phyloP scores from a whole-genome alignment of 2,888 invertebrate species.

The Drosophila birchii region DNA sequence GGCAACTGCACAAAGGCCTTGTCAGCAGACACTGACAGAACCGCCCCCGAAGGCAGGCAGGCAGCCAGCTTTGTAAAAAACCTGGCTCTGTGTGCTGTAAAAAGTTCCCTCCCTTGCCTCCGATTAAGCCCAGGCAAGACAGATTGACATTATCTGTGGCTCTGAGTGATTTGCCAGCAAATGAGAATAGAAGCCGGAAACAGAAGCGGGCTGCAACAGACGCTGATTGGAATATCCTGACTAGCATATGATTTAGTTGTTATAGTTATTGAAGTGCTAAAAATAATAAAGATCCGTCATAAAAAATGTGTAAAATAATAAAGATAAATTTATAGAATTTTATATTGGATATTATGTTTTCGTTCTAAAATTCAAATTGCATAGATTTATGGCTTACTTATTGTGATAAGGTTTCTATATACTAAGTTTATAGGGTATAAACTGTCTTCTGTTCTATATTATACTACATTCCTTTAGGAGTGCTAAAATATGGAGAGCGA shows the following conservation, averaged over 20 bases:
- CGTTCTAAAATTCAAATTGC: neutral
- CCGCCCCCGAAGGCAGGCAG: slow-evolving; percentile 25
- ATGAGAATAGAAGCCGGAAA: neutral
- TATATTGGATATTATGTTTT: neutral
- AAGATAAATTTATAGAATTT: neutral
- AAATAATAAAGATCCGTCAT: neutral
- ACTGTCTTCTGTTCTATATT: neutral
- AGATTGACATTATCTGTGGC: slow-evolving; percentile 58
- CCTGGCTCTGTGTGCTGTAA: slow-evolving; percentile 27
- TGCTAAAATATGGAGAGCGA: neutral
- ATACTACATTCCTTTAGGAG: neutral
- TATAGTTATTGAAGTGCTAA: neutral
- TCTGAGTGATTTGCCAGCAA: slow-evolving; percentile 57
- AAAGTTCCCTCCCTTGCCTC: slow-evolving; percentile 19
- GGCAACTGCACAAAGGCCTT: slow-evolving; percentile 65
- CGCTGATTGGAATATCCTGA: slow-evolving; percentile 20
- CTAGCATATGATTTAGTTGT: neutral
- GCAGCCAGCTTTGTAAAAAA: slow-evolving; percentile 25
- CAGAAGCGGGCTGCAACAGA: neutral
- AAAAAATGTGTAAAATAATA: neutral
- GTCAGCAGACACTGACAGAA: slow-evolving; percentile 54
- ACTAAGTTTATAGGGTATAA: slow-evolving; percentile 1
- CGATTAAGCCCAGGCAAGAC: slow-evolving; percentile 32
- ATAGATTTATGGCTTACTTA: neutral
- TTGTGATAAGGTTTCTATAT: too few relatives aligned